Base-by-base conservation (phyloP, 2,888 invertebrate genomes). In the Zaprionus obscuricornis region DNA sequence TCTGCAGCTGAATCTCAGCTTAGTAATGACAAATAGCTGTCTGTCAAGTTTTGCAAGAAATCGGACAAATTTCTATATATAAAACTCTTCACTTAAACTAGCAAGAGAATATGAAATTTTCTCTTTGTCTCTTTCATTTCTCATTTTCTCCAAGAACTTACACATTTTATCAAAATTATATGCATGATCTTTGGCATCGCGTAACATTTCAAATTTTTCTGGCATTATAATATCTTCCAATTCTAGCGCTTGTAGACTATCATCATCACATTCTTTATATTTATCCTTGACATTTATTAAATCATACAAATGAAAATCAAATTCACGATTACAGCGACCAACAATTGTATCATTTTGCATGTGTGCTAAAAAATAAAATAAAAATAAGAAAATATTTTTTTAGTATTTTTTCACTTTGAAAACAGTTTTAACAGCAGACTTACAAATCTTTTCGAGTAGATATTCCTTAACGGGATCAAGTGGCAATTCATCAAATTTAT, bases 401-500 rank as follows among this genome's bases (percentile, higher is more conserved):
- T 2, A 3, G 17, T 47, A 2, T 8, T 16, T 7, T 11, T 17
- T 31, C 10, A 8, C 3, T 18, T 5, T n/a, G n/a, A n/a, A 18
- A 14, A 31, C 2, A n/a, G n/a, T n/a, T n/a, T 1, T 6, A 8
- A 11, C 1, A 11, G 11, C 13, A 7, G 5, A 42, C 69, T 76
- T 66, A 90, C 89, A 87, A 45, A 87, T 85, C 65, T 88, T 89
- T 57, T 89, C 89, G 40, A 62, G 52, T 18, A 89, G 57, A 45
- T 75, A 89, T 20, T 77, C 78, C 59, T 87, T 88, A 10, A 85
- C 72, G 2, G 90, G 90, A 81, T 90, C 90, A 18, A 90, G 62
- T 0, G 90, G 90, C 67, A 90, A 66, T 49, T 90, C 88, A 66
- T 90, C 90, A 18, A 77, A 79, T 13, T 75, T 57, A 60, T 90